Evolutionary conservation across 2,797 vertebrate species (phyloP), one percentile per base, ranked within the genome.

Genomic region (Myotis daubentonii): DNA sequence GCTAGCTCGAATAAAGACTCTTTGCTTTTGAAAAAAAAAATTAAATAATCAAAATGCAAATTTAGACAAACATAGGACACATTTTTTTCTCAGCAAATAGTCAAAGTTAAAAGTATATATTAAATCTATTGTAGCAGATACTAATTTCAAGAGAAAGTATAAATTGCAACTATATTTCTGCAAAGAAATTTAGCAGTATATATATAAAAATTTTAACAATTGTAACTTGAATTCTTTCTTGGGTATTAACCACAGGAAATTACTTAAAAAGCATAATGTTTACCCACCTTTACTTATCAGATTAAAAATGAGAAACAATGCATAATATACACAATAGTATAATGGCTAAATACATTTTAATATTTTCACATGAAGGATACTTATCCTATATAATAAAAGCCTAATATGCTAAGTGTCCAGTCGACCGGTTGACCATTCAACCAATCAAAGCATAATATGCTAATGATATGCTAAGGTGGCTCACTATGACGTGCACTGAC

Each of bases 81-180:
- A 74, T 71, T 53, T 36, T 36, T 82, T 60, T 65, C 11, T 41
- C 65, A 51, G 55, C 55, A 65, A 79, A 89, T 11, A 84, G 28
- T 65, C 38, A 68, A 87, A 75, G 19, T 79, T 88, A 12, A 65
- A 78, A 38, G 36, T 51, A 70, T 44, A 28, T 84, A 51, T 83
- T 36, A 83, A 65, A 62, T 75, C 19, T 81, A 76, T 66, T 81
- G 15, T 82, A 30, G 22, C 51, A 81, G 41, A 75, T 8, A 47
- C 36, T 75, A 93, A 41, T 86, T 81, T 81, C 60, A 87, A 90
- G 30, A 89, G 49, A 60, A 81, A 90, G 6, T 47, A 22, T 55
- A 62, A 82, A 71, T 17, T 82, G 6, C 1, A 87, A 41, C 2
- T 78, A 33, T 23, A 81, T 87, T 82, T 87, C 38, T 30, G 1